Base-by-base conservation (phyloP, 1,140 invertebrate species). In the Luehdorfia chinensis region DNA sequence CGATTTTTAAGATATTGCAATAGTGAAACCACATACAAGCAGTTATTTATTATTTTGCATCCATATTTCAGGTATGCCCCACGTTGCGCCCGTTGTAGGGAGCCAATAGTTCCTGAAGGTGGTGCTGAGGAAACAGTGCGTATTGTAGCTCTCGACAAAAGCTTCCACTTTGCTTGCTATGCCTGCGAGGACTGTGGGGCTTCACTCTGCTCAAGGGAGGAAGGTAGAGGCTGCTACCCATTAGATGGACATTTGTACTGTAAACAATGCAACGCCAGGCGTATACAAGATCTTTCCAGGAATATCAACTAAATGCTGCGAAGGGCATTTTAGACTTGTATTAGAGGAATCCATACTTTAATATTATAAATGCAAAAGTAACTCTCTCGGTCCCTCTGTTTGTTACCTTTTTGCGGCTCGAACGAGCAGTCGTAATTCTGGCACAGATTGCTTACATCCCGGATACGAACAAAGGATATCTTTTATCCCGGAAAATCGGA, bases 81-180 rank as follows among this genome's bases (percentile, higher is more conserved):
- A 1, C 90, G 97, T 11, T 99, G 98, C 80, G 97, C 96, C 58
- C 94, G 96, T 1, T 98, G 97, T 70, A 92, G 94, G 50, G 87
- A 95, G 50, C 97, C 97, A 2, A 99, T 99, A 31, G 97, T 98
- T 90, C 98, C 98, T 3, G 95, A 97, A 71, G 91, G 92, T 4
- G 97, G 96, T 2, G 91, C 97, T 72, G 97, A 98, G 53, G 97
- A 99, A 87, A 98, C 98, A 0, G 95, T 99, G 0, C 89, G 98
- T 28, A 96, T 99, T n/a, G 97, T 99, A 4, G 97, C 97, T 0
- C 88, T 99, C 25, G 98, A 99, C 84, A 92, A 95, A 55, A 98
- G 95, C 77, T 99, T 98, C 83, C 98, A 99, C 79, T 93, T 98
- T 21, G 90, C 94, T n/a, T 99, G 98, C 75, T 99, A 99, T 74